phyloP scores from a whole-genome alignment of 2,113 vertebrate genomes.

The Laterallus jamaicensis region DNA sequence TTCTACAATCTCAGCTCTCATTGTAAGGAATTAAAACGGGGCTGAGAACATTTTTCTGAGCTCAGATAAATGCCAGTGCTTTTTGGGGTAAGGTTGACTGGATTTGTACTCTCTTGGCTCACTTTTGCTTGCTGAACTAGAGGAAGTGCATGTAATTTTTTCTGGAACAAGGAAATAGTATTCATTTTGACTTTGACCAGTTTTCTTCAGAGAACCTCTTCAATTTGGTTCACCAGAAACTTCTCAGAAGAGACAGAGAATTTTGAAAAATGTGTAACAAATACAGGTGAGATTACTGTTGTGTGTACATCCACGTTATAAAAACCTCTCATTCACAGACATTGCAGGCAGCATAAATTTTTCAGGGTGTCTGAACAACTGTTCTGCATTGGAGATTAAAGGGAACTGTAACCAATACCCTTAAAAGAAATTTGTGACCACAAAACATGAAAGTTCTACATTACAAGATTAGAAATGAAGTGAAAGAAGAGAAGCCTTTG shows the following conservation, averaged over 20 bases:
- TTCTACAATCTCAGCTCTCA: background rate
- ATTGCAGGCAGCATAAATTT: background rate
- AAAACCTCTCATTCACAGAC: background rate
- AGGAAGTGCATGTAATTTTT: background rate
- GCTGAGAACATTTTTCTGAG: background rate
- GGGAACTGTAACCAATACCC: background rate
- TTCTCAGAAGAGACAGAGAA: background rate
- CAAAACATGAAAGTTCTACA: background rate
- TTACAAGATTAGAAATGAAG: constrained; percentile 18
- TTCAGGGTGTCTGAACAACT: background rate
- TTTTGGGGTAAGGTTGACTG: background rate
- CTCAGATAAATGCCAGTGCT: background rate
- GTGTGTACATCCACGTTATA: background rate
- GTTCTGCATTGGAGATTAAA: constrained; percentile 16
- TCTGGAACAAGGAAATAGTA: background rate
- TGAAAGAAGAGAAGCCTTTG: constrained; percentile 36
- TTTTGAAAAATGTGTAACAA: background rate
- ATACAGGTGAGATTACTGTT: background rate
- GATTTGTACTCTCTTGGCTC: background rate
- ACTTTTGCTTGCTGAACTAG: background rate
- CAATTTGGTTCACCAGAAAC: background rate
- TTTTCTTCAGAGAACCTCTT: background rate
- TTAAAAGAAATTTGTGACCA: background rate
- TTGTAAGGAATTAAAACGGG: background rate
- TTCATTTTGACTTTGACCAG: background rate